Evolutionary conservation across 2,113 vertebrate genomes (phyloP), one percentile per base, ranked within the genome.

Genomic region (Empidonax traillii): DNA sequence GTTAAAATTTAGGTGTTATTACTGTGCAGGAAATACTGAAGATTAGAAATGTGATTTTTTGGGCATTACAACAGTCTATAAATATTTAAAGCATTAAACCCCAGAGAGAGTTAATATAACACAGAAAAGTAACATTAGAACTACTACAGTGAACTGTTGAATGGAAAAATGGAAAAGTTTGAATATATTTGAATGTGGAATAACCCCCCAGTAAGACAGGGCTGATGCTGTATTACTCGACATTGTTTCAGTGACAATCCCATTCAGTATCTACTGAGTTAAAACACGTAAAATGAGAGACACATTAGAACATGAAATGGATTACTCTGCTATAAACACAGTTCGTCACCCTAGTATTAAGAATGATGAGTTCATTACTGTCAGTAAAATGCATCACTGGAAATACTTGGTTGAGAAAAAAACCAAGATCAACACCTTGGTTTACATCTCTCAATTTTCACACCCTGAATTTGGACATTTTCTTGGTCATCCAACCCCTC

Each of bases 101-200:
- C 65, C 37, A n/a, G 33, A 92, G 49, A 87, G 4, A 15, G 43
- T 91, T 85, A 84, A 56, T 63, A 58, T 75, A 86, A 78, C 61
- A 78, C 31, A 89, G 77, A 69, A 72, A 95, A 79, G 83, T 89
- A 94, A 78, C 80, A 37, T 72, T 81, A 93, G 90, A 92, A 89
- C 31, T 89, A 87, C 65, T 43, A 28, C 11, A 6, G 35, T 92
- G 73, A 95, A 74, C 51, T 90, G 55, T 31, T 73, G 90, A 91
- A 85, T 82, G 90, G 69, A 81, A 90, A 95, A 75, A 85, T 69
- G 22, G 59, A 85, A 44, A 91, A 92, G 56, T 68, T 61, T 92
- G 28, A 74, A 77, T 88, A n/a, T 67, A 69, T 90, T 77, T 89
- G 66, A 88, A 75, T 91, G n/a, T 66, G 49, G 66, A 87, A 89